phyloP scores from a whole-genome alignment of 30 jellyfish, hydroid and myxozoan genomes.

The Aurelia aurita region DNA sequence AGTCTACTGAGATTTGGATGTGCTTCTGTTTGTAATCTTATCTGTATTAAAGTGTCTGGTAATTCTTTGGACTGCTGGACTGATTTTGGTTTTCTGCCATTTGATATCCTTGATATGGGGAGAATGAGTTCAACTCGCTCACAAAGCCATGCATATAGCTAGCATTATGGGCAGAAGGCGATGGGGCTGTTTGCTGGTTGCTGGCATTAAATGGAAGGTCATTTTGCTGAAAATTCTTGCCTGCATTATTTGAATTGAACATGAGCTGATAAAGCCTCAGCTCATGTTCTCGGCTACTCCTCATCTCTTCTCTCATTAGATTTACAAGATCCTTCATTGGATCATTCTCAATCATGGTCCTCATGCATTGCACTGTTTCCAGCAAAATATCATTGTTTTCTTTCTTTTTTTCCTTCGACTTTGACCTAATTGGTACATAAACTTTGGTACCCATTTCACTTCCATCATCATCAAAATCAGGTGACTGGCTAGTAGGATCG shows the following conservation, averaged over 20 bases:
- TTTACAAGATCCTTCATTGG: conserved; percentile 1
- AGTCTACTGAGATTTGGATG: neutral
- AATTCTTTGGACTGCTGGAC: neutral
- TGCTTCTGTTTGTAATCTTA: neutral
- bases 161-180: neutral
- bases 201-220: neutral
- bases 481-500: neutral
- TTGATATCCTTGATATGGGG: neutral
- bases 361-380: neutral
- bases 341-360: conserved; percentile 2
- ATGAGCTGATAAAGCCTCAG: conserved; percentile 4
- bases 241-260: neutral
- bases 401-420: neutral
- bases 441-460: neutral
- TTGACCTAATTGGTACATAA: conserved; percentile 7
- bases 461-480: neutral
- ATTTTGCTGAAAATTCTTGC: neutral
- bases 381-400: neutral
- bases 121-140: neutral
- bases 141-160: neutral
- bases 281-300: conserved; percentile 21
- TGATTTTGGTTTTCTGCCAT: neutral
- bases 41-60: neutral
- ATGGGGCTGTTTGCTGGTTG: conserved; percentile 9
- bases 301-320: conserved; percentile 12